These are phyloP conservation scores for Beris morrisii DNA, from an alignment of 2,888 invertebrate genomes.

Conservation along the genomic window DNA sequence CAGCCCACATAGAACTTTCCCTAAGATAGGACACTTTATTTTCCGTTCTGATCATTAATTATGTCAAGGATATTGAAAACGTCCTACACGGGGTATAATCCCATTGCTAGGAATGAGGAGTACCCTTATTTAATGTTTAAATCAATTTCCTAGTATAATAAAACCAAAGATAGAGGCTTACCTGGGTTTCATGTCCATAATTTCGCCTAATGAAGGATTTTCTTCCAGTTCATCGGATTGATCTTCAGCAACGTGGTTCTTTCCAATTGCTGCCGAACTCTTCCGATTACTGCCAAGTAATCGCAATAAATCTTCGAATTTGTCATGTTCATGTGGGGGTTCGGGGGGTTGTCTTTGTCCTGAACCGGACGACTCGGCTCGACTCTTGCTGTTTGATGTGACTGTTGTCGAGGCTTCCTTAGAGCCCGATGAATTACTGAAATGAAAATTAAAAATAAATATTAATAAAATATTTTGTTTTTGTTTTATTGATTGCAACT, in stretches of 20 bases:
- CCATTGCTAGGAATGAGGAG: too few relatives aligned
- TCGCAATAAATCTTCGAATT: constrained; percentile 49
- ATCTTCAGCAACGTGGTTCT: constrained; percentile 50
- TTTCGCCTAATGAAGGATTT: constrained; percentile 72
- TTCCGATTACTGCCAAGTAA: constrained; percentile 44
- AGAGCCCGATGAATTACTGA: constrained; percentile 55
- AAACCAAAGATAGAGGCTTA: constrained; percentile 45
- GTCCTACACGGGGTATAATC: too few relatives aligned
- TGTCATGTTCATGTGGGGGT: constrained; percentile 49
- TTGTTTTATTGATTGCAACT: not conserved
- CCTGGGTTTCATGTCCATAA: constrained; percentile 61
- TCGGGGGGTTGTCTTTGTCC: constrained; percentile 34
- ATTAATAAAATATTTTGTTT: too few relatives aligned
- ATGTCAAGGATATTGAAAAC: not conserved
- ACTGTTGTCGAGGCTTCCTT: constrained; percentile 54
- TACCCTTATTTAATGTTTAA: too few relatives aligned
- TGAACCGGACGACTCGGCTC: constrained; percentile 44
- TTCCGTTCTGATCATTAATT: too few relatives aligned
- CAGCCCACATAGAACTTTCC: too few relatives aligned
- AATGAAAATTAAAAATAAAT: constrained; percentile 36
- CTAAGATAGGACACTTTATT: too few relatives aligned
- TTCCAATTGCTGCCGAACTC: constrained; percentile 44
- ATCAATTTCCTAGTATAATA: too few relatives aligned
- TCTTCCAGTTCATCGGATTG: constrained; percentile 59
- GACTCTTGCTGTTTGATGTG: constrained; percentile 44